These are phyloP conservation scores for Conops quadrifasciatus DNA, from an alignment of 2,888 invertebrate genomes.

Conservation along the genomic window DNA sequence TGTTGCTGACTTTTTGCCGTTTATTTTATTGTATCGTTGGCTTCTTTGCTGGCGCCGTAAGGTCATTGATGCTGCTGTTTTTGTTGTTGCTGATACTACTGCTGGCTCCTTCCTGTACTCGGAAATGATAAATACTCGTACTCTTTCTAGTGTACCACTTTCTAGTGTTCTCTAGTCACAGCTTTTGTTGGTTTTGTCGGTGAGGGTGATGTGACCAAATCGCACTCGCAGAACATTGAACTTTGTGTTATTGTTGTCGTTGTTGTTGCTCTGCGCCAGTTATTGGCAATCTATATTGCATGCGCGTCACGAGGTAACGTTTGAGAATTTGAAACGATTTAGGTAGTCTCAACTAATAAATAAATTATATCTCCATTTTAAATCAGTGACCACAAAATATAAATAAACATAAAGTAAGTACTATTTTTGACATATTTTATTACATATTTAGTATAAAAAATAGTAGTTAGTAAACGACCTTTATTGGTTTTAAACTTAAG, in stretches of 20 bases:
- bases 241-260: conserved; percentile 7
- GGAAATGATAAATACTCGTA: too few relatives aligned
- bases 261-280: background rate
- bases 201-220: conserved; percentile 15
- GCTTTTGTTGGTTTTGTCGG: background rate
- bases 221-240: conserved; percentile 31
- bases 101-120: background rate
- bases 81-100: conserved; percentile 3
- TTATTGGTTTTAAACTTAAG: too few relatives aligned
- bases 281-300: background rate
- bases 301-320: background rate
- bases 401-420: too few relatives aligned
- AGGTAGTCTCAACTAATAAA: too few relatives aligned
- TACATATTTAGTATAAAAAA: too few relatives aligned
- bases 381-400: too few relatives aligned
- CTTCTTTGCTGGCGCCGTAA: background rate
- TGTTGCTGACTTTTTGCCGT: too few relatives aligned
- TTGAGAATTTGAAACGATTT: too few relatives aligned
- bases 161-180: too few relatives aligned
- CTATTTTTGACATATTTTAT: too few relatives aligned
- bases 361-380: too few relatives aligned
- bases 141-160: background rate
- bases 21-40: background rate
- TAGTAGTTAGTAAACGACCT: too few relatives aligned
- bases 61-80: conserved; percentile 5